Evolutionary conservation across 2,888 invertebrate species (phyloP).

Genomic region (Asteroscopus sphinx): DNA sequence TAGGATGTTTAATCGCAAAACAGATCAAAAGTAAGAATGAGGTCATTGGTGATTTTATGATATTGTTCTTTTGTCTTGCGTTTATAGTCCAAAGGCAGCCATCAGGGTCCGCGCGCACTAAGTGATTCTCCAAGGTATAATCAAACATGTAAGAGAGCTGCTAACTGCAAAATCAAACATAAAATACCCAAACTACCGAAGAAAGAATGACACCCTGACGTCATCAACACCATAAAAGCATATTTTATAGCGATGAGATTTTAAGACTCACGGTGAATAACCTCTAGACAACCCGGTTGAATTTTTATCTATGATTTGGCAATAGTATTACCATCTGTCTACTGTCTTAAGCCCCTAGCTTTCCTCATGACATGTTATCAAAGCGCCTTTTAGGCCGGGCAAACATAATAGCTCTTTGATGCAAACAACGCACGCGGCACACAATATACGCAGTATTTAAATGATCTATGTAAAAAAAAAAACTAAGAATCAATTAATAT

Average conservation of each 20-base stretch:
- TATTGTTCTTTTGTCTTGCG: not conserved
- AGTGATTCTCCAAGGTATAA: too few species aligned
- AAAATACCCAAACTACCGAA: too few species aligned
- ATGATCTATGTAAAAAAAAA: conserved; percentile 3
- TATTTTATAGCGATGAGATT: not conserved
- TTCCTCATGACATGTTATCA: conserved; percentile 27
- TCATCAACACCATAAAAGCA: not conserved
- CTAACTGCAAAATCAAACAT: not conserved
- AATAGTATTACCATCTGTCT: conserved; percentile 5
- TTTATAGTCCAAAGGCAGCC: too few species aligned
- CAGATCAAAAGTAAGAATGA: conserved; percentile 2
- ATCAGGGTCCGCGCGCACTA: too few species aligned
- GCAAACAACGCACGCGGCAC: conserved; percentile 10
- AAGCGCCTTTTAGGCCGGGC: conserved; percentile 12
- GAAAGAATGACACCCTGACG: not conserved
- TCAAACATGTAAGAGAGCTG: not conserved
- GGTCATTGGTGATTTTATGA: conserved; percentile 5
- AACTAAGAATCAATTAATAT: not conserved
- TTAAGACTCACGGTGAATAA: conserved; percentile 17
- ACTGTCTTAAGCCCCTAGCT: conserved; percentile 9
- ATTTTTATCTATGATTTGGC: conserved; percentile 16
- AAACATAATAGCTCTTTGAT: conserved; percentile 7
- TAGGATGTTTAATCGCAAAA: conserved; percentile 6
- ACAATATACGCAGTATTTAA: not conserved
- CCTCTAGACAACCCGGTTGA: conserved; percentile 14